Conservation (phyloP, 1,140 invertebrate species). For the Cyrtorhinus lividipennis region DNA sequence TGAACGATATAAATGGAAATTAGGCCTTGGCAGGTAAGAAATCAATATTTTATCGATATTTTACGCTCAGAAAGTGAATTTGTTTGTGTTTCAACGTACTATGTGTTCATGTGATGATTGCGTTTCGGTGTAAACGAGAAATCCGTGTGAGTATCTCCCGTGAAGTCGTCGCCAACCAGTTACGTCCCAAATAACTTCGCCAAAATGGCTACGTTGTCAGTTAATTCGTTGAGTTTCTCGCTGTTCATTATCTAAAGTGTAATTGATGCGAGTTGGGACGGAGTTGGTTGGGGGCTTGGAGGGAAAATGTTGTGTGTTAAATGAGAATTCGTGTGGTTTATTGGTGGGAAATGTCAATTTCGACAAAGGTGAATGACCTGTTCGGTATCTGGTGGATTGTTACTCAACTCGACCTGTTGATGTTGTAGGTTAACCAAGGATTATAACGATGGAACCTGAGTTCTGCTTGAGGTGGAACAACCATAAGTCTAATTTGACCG, state of each 20-base stretch:
- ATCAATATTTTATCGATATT: neutral
- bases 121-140: neutral
- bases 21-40: slow-evolving; percentile 21
- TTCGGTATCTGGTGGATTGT: slow-evolving; percentile 1
- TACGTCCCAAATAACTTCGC: slow-evolving; percentile 20
- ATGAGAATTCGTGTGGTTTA: neutral
- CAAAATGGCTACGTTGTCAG: slow-evolving; percentile 23
- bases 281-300: too few species aligned
- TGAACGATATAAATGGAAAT: slow-evolving; percentile 21
- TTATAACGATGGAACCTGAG: slow-evolving; percentile 64
- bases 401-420: neutral
- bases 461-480: slow-evolving; percentile 91
- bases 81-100: neutral
- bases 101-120: neutral
- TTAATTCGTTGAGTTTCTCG: neutral
- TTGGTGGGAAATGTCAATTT: slow-evolving; percentile 3
- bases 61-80: neutral
- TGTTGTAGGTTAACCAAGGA: slow-evolving; percentile 18
- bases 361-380: slow-evolving; percentile 21
- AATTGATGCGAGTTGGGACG: too few species aligned
- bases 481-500: slow-evolving; percentile 75
- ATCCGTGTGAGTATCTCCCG: neutral
- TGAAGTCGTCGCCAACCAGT: slow-evolving; percentile 18
- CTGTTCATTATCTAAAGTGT: neutral
- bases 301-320: neutral